Percentiles rank a stretch among this genome's conserved stretches.
Evolutionary conservation across 2,797 vertebrate genomes (phyloP).

Genomic region (Odontamblyopus lacepedii): DNA sequence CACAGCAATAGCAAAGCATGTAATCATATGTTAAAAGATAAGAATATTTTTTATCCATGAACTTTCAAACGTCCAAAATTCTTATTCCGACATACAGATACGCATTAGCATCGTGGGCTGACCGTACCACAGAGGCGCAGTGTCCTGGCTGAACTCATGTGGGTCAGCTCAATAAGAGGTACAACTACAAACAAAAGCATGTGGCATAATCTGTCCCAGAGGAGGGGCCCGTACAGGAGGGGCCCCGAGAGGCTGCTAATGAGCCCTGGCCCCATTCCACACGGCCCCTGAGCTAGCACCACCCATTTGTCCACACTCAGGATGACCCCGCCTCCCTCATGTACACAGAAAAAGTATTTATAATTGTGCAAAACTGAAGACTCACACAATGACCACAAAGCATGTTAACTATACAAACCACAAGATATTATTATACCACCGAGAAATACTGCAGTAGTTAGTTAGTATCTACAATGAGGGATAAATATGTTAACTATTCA

Average conservation of each 20-base stretch:
- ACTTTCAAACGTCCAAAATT: background rate
- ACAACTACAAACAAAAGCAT: constrained; percentile 48
- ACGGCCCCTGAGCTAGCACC: constrained; percentile 13
- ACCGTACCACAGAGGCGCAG: background rate
- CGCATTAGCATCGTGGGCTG: background rate
- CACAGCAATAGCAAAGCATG: background rate
- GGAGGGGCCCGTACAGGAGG: constrained; percentile 46
- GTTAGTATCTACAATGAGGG: too few relatives aligned
- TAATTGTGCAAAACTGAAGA: background rate
- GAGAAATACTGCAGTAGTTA: too few relatives aligned
- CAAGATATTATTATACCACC: too few relatives aligned
- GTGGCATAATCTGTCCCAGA: constrained; percentile 53
- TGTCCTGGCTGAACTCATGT: constrained; percentile 11
- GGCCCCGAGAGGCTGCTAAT: constrained; percentile 56
- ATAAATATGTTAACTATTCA: too few relatives aligned
- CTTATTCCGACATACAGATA: background rate
- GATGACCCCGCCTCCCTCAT: background rate
- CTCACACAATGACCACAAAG: too few relatives aligned
- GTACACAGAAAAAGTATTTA: constrained; percentile 1
- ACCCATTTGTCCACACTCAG: constrained; percentile 18
- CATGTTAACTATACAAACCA: too few relatives aligned
- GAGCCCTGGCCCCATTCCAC: constrained; percentile 58
- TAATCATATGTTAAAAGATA: background rate
- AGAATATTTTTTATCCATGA: background rate
- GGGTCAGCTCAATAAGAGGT: constrained; percentile 5